Conservation (phyloP, 1,140 invertebrate species). For the Varroa destructor region DNA sequence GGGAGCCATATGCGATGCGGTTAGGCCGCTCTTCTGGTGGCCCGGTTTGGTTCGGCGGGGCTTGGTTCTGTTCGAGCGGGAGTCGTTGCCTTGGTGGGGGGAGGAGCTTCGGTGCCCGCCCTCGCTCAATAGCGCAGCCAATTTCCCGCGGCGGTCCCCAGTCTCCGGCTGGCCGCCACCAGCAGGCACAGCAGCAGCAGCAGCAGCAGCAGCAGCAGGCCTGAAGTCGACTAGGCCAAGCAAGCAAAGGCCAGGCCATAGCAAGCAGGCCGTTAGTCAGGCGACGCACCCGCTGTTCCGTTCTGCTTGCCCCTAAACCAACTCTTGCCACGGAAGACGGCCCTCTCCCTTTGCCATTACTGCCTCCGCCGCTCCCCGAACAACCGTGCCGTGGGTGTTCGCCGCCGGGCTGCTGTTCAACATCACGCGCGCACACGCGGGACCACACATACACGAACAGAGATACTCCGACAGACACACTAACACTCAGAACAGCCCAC, state of each 20-base stretch:
- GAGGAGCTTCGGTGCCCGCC: background rate
- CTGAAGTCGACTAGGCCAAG: background rate
- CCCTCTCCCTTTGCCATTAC: conserved; percentile 20
- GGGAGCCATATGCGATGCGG: background rate
- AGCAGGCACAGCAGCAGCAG: background rate
- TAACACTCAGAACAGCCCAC: too few relatives aligned
- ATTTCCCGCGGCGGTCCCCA: conserved; percentile 18
- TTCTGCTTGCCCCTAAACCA: too few relatives aligned
- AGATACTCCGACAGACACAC: too few relatives aligned
- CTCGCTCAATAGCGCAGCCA: conserved; percentile 25
- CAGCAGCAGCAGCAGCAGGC: background rate
- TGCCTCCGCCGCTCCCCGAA: conserved; percentile 12
- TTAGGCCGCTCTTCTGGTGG: conserved; percentile 25
- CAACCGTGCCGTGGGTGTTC: background rate
- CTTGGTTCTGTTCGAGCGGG: background rate
- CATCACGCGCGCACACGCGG: background rate
- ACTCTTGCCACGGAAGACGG: background rate
- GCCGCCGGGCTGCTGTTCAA: conserved; percentile 13
- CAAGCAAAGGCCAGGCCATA: background rate
- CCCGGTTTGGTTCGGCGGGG: conserved; percentile 19
- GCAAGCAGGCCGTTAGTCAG: background rate
- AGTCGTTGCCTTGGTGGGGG: conserved; percentile 1
- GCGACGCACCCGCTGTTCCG: background rate
- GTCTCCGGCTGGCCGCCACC: background rate
- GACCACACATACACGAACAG: too few relatives aligned